These are phyloP conservation scores for Aurelia sp. DNA, from an alignment of 30 jellyfish, hydroid and myxozoan genomes.

Conservation along the genomic window DNA sequence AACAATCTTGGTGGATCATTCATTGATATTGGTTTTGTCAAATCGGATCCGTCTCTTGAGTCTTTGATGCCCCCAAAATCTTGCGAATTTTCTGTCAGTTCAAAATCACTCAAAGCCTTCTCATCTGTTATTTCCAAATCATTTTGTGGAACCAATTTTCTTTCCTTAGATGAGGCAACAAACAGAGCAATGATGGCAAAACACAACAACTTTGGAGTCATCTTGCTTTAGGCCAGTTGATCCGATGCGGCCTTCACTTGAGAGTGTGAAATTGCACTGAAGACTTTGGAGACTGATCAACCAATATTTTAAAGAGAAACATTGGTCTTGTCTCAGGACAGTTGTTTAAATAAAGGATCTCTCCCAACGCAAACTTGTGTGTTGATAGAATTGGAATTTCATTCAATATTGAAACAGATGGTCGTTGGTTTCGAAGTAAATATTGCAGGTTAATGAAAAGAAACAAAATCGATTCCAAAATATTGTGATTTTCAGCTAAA, in stretches of 20 bases:
- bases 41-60: neutral
- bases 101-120: neutral
- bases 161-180: no score
- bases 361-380: neutral
- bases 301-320: neutral
- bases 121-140: neutral
- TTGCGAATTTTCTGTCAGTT: neutral
- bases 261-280: slow-evolving; percentile 4
- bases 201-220: no score
- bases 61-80: neutral
- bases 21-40: neutral
- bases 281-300: neutral
- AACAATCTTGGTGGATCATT: neutral
- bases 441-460: neutral
- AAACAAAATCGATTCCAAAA: slow-evolving; percentile 4
- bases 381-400: neutral
- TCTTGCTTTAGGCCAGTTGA: no score
- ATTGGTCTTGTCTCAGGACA: neutral
- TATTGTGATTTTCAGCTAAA: neutral
- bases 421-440: neutral
- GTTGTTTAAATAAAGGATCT: slow-evolving; percentile 4
- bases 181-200: no score
- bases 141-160: no score
- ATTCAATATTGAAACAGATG: slow-evolving; percentile 33
- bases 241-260: neutral